Base-by-base conservation (phyloP, 2,888 invertebrate species). In the Drosophila seclusa region DNA sequence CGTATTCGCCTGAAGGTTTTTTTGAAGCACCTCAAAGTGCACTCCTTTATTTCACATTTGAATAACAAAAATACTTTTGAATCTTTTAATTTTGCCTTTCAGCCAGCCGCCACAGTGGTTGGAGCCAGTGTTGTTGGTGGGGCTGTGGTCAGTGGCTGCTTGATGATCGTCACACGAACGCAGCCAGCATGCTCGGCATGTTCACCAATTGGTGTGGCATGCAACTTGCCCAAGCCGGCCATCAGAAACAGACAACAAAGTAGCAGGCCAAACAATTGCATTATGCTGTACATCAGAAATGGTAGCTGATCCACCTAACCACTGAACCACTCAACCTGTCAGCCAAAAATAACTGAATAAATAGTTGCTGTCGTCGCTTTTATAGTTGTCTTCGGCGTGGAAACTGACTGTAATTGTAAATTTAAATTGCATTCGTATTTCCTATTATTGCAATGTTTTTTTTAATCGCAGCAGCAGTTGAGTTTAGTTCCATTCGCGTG, bases 111-210 rank as follows among this genome's bases (percentile, higher is more conserved):
- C 34, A 50, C 18, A 5, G 80, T 60, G 2, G 74, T 52, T 27
- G 66, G 32, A 0, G 53, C 29, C 36, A n/a, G 64, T 4, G 73
- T 62, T 1, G 76, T 65, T 3, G 84, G 73, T 6, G 75, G 58
- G 0, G 86, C 55, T 0, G 83, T 65, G 0, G 78, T 52, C 59
- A 42, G 2, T 0, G 76, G 66, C 2, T 59, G 38, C 52, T 79
- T 89, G 10, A 87, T 53, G 49, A 87, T 69, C 38, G 87, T 79
- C 4, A 87, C 78, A n/a, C 89, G 73, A 8, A 87, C 62, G 53
- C 87, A 87, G 27, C 85, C 87, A 3, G 82, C 84, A 32, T 82
- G 83, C 48, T 89, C 78, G 32, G 55, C 60, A 59, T 84, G 87
- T 0, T 87, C 83, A 2, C 71, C 86, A 18, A 80, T 13, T 4